phyloP scores from a whole-genome alignment of 2,797 vertebrate species.

The Selene dorsalis region DNA sequence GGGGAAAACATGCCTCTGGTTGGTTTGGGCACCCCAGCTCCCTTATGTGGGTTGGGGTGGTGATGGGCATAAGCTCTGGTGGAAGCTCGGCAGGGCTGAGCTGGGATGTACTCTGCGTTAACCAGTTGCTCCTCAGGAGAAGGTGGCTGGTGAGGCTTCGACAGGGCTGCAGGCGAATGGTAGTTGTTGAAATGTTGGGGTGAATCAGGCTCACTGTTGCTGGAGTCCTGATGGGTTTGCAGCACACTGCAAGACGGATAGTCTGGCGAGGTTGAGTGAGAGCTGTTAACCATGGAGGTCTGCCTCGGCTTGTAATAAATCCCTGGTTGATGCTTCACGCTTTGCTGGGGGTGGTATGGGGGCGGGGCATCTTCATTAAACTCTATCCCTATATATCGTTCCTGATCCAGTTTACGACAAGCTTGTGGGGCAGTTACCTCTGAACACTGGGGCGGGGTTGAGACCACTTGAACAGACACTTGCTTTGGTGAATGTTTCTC shows the following conservation, averaged over 20 bases:
- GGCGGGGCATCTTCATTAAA: slow-evolving; percentile 42
- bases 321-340: slow-evolving; percentile 48
- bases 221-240: slow-evolving; percentile 64
- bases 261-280: slow-evolving; percentile 68
- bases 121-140: slow-evolving; percentile 83
- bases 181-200: slow-evolving; percentile 66
- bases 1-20: slow-evolving; percentile 77
- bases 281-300: slow-evolving; percentile 42
- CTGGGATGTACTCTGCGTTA: slow-evolving; percentile 89
- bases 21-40: slow-evolving; percentile 60
- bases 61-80: slow-evolving; percentile 69
- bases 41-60: slow-evolving; percentile 55
- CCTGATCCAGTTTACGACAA: slow-evolving; percentile 53
- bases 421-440: slow-evolving; percentile 60
- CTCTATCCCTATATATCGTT: slow-evolving; percentile 37
- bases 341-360: slow-evolving; percentile 55
- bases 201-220: slow-evolving; percentile 73
- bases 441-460: slow-evolving; percentile 50
- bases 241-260: slow-evolving; percentile 65
- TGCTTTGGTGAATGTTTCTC: slow-evolving; percentile 68
- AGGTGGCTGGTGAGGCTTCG: slow-evolving; percentile 57
- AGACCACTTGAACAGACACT: slow-evolving; percentile 47
- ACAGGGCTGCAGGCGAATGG: slow-evolving; percentile 31
- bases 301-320: slow-evolving; percentile 62
- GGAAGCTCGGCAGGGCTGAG: slow-evolving; percentile 77